These are phyloP conservation scores for Clivina fossor DNA, from an alignment of 2,888 invertebrate genomes.

Conservation along the genomic window DNA sequence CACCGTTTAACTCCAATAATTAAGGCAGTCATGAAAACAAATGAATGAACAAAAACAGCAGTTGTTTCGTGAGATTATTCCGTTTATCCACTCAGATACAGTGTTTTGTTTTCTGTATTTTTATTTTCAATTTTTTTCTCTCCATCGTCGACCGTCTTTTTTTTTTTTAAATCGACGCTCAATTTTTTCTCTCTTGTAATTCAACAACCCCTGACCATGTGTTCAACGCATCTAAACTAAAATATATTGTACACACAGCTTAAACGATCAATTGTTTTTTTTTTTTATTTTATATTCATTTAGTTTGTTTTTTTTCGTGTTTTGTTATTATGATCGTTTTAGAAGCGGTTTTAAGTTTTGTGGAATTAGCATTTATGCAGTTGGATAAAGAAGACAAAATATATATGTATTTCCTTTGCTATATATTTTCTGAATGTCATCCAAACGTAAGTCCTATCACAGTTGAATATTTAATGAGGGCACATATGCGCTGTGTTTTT, in stretches of 20 bases:
- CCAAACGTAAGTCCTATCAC: not conserved
- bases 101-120: no score
- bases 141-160: not conserved
- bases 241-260: no score
- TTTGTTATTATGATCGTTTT: no score
- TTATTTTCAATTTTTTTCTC: no score
- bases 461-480: constrained; percentile 14
- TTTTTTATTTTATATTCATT: no score
- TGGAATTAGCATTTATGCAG: no score
- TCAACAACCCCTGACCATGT: no score
- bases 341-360: no score
- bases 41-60: constrained; percentile 8
- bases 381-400: not conserved
- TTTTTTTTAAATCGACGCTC: constrained; percentile 7
- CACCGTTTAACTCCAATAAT: constrained; percentile 5
- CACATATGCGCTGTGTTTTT: constrained; percentile 19
- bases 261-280: no score
- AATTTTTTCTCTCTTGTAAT: no score
- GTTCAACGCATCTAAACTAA: no score
- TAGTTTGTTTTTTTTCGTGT: no score
- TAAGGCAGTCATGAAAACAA: constrained; percentile 13
- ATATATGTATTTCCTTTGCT: constrained; percentile 12
- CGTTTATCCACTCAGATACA: not conserved
- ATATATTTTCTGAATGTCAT: constrained; percentile 4
- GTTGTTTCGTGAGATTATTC: constrained; percentile 8